Percentiles rank a stretch among this genome's conserved stretches.
Conservation (phyloP, 2,797 vertebrate species). For the Synanceia verrucosa region DNA sequence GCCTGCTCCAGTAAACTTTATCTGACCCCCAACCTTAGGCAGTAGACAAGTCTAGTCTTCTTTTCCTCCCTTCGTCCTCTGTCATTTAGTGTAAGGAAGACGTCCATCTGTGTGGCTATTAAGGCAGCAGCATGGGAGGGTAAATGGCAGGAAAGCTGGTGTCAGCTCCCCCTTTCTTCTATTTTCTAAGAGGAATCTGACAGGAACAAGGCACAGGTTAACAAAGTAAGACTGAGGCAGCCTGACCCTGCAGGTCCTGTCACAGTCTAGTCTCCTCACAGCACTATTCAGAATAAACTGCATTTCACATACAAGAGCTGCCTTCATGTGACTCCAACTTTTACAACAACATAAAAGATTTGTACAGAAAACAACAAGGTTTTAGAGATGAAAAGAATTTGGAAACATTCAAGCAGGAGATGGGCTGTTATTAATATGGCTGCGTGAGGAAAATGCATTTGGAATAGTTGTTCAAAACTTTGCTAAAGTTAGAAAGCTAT, state of each 20-base stretch:
- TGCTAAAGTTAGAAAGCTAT: no score
- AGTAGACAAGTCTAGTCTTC: constrained; percentile 8
- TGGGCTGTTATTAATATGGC: not conserved
- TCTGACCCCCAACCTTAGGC: constrained; percentile 43
- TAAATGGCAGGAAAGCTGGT: constrained; percentile 72
- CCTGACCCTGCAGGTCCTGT: no score
- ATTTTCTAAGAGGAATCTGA: constrained; percentile 62
- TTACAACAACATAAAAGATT: not conserved
- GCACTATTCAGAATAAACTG: constrained; percentile 29
- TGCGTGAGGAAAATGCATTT: not conserved
- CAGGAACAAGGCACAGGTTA: constrained; percentile 70
- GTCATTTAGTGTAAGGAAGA: constrained; percentile 18
- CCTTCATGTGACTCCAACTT: not conserved
- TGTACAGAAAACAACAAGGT: not conserved
- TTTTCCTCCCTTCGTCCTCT: constrained; percentile 9
- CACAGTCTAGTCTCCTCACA: constrained; percentile 51
- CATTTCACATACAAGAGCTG: constrained; percentile 35
- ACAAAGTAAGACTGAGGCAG: constrained; percentile 50
- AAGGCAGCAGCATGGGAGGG: constrained; percentile 36
- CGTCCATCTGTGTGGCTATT: constrained; percentile 35
- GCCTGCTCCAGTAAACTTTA: constrained; percentile 54
- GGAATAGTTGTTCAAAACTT: no score
- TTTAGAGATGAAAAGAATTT: not conserved
- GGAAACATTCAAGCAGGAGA: not conserved
- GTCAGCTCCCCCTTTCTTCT: constrained; percentile 55